These are phyloP conservation scores for Drosophila gaucha DNA, from an alignment of 2,888 invertebrate genomes.

Conservation along the genomic window DNA sequence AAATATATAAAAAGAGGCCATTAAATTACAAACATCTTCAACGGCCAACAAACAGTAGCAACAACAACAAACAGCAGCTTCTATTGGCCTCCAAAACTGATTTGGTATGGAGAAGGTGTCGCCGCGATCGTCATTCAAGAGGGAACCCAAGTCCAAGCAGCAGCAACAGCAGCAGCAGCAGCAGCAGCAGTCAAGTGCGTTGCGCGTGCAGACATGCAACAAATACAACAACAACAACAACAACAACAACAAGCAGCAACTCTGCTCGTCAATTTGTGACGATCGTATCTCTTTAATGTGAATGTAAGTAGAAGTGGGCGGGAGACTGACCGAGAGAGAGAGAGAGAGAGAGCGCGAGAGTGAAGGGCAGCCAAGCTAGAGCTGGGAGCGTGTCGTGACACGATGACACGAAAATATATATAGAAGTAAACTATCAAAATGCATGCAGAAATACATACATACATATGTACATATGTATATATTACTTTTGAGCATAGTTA, in stretches of 20 bases:
- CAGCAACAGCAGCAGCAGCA: constrained; percentile 24
- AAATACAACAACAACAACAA: constrained; percentile 26
- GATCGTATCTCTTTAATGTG: constrained; percentile 61
- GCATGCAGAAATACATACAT: too few species aligned
- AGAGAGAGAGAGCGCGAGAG: neutral
- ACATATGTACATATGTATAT: too few species aligned
- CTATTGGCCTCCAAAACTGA: constrained; percentile 57
- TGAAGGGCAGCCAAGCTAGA: constrained; percentile 1
- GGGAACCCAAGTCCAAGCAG: constrained; percentile 21
- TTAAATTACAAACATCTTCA: constrained; percentile 68
- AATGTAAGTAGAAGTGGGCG: constrained; percentile 38
- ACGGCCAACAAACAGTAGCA: constrained; percentile 22
- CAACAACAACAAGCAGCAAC: constrained; percentile 29
- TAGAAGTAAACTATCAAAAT: too few species aligned
- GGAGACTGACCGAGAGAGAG: neutral
- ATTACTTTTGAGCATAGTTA: too few species aligned
- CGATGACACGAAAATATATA: neutral
- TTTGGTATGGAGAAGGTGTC: constrained; percentile 73
- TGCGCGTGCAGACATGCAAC: constrained; percentile 74
- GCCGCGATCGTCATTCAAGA: constrained; percentile 65
- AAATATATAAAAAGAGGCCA: constrained; percentile 57
- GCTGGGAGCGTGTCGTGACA: constrained; percentile 1
- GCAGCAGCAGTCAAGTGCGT: constrained; percentile 58
- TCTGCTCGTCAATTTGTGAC: constrained; percentile 49
- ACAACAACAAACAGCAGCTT: constrained; percentile 57